These are phyloP conservation scores for Colletes gigas DNA, from an alignment of 1,140 invertebrate genomes.

Conservation along the genomic window DNA sequence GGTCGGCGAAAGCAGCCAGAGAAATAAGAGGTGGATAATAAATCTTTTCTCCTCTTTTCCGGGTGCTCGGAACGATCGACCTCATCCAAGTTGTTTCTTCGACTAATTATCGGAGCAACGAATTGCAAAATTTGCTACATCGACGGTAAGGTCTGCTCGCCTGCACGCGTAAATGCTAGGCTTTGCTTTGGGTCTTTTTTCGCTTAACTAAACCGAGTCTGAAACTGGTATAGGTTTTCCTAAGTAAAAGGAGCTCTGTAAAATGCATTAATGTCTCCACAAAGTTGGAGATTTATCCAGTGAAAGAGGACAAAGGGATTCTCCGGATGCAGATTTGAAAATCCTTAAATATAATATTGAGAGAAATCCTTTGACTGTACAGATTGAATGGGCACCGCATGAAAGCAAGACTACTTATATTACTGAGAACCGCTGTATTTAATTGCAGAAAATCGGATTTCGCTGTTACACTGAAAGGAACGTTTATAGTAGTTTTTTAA, in stretches of 20 bases:
- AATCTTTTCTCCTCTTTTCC: too few relatives aligned
- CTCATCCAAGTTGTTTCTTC: too few relatives aligned
- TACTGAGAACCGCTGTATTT: slow-evolving; percentile 15
- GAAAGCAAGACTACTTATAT: slow-evolving; percentile 27
- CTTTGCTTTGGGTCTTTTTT: background rate
- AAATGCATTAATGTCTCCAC: slow-evolving; percentile 6
- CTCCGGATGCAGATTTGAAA: slow-evolving; percentile 5
- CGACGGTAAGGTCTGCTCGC: background rate
- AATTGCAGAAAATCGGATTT: slow-evolving; percentile 34
- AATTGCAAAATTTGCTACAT: background rate
- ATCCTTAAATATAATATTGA: slow-evolving; percentile 10
- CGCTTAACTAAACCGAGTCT: background rate
- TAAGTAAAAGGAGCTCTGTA: background rate
- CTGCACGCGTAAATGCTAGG: background rate
- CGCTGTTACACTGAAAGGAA: slow-evolving; percentile 12
- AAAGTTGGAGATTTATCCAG: slow-evolving; percentile 18
- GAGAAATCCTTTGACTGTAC: slow-evolving; percentile 4
- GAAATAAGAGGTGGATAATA: too few relatives aligned
- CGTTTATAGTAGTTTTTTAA: slow-evolving; percentile 35
- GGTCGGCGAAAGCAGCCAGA: too few relatives aligned
- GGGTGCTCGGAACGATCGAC: too few relatives aligned
- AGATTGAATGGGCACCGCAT: slow-evolving; percentile 16
- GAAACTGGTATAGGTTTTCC: background rate
- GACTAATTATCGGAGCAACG: slow-evolving; percentile 5
- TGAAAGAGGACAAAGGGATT: slow-evolving; percentile 20